A percentile compares a stretch with the other conserved stretches of the same genome.
phyloP scores from a whole-genome alignment of 2,888 invertebrate species.

The Elegia similella region DNA sequence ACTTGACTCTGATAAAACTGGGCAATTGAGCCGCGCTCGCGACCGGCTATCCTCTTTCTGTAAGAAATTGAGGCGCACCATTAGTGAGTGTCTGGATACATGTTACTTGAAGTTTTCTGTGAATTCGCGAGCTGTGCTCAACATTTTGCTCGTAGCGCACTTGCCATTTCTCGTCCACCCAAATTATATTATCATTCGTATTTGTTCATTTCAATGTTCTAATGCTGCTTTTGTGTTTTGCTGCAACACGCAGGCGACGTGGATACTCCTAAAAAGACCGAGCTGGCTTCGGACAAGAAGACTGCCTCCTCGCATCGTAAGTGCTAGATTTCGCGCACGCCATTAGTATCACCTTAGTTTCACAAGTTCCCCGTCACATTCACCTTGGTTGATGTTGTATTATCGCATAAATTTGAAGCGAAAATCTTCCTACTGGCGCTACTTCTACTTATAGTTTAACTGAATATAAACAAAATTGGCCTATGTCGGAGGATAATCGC shows the following conservation, averaged over 20 bases:
- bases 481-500: constrained; percentile 12
- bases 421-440: constrained; percentile 33
- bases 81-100: constrained; percentile 65
- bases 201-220: constrained; percentile 63
- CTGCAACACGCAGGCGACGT: constrained; percentile 75
- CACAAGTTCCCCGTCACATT: constrained; percentile 26
- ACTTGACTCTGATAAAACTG: constrained; percentile 68
- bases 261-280: constrained; percentile 78
- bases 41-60: constrained; percentile 72
- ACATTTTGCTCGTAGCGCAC: constrained; percentile 36
- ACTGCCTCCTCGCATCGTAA: constrained; percentile 75
- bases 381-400: constrained; percentile 22
- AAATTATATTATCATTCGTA: constrained; percentile 28
- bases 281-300: constrained; percentile 77
- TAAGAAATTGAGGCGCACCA: constrained; percentile 76
- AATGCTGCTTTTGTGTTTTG: constrained; percentile 80
- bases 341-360: constrained; percentile 38
- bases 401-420: constrained; percentile 25
- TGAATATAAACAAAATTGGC: background rate
- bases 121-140: constrained; percentile 21
- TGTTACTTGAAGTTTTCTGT: constrained; percentile 1
- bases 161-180: constrained; percentile 24
- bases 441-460: background rate
- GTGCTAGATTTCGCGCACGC: constrained; percentile 74
- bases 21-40: constrained; percentile 71